A percentile compares a stretch with the other conserved stretches of the same genome.
phyloP scores from a whole-genome alignment of 2,888 invertebrate genomes.

The Thereva unica region DNA sequence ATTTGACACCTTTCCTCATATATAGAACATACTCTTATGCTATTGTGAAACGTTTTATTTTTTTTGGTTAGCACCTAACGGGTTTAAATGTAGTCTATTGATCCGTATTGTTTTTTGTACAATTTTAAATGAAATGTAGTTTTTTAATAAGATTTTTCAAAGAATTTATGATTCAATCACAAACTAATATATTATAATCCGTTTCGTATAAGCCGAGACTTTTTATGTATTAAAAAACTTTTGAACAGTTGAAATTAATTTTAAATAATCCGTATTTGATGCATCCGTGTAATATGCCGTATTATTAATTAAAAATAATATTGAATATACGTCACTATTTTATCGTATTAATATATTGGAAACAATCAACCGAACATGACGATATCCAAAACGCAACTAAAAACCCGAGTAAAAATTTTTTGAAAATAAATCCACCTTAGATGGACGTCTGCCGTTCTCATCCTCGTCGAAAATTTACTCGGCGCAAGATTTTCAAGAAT shows the following conservation, averaged over 20 bases:
- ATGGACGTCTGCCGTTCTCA: constrained; percentile 49
- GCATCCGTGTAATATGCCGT: too few relatives aligned
- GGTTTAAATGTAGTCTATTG: neutral
- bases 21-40: too few relatives aligned
- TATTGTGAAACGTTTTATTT: too few relatives aligned
- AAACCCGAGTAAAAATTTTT: constrained; percentile 46
- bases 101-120: neutral
- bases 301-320: too few relatives aligned
- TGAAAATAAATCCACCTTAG: constrained; percentile 55
- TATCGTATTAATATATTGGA: neutral
- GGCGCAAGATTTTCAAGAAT: constrained; percentile 8
- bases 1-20: constrained; percentile 1
- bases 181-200: too few relatives aligned
- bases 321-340: too few relatives aligned
- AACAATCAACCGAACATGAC: constrained; percentile 51
- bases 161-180: neutral
- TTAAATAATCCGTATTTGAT: too few relatives aligned
- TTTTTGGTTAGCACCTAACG: too few relatives aligned
- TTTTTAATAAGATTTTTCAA: too few relatives aligned
- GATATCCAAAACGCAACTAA: constrained; percentile 59
- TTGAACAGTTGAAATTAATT: too few relatives aligned
- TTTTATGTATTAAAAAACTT: too few relatives aligned
- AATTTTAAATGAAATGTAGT: neutral
- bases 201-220: too few relatives aligned
- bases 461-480: constrained; percentile 10